Evolutionary conservation across 1,140 invertebrate genomes (phyloP).

Genomic region (Heliconius eleuchia): DNA sequence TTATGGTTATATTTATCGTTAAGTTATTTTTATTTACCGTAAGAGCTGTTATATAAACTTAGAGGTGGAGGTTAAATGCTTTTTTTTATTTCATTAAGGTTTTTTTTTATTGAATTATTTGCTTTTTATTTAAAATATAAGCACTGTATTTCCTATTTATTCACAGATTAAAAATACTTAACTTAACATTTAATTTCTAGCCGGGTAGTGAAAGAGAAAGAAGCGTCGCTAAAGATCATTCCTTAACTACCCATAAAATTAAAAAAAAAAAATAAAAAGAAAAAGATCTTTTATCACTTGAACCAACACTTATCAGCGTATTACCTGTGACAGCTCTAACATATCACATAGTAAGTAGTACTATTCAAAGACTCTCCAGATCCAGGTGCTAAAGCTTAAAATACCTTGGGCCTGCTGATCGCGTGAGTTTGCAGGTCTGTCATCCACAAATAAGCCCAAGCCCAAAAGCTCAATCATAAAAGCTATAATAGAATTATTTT

Average conservation of each 20-base stretch:
- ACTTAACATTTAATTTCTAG: no score
- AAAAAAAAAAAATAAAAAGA: background rate
- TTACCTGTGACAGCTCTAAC: conserved; percentile 40
- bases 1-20: no score
- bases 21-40: no score
- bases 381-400: conserved; percentile 24
- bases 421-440: conserved; percentile 31
- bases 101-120: no score
- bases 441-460: conserved; percentile 35
- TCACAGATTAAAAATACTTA: no score
- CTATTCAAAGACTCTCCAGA: conserved; percentile 8
- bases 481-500: background rate
- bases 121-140: no score
- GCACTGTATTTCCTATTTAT: no score
- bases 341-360: conserved; percentile 14
- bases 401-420: background rate
- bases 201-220: no score
- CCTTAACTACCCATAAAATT: background rate
- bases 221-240: no score
- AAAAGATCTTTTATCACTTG: conserved; percentile 8
- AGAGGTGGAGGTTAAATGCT: no score
- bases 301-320: conserved; percentile 15
- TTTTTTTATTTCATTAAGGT: no score
- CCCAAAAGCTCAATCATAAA: conserved; percentile 25
- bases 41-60: no score